Evolutionary conservation across 2,888 invertebrate genomes (phyloP).

Genomic region (Scotopteryx bipunctaria): DNA sequence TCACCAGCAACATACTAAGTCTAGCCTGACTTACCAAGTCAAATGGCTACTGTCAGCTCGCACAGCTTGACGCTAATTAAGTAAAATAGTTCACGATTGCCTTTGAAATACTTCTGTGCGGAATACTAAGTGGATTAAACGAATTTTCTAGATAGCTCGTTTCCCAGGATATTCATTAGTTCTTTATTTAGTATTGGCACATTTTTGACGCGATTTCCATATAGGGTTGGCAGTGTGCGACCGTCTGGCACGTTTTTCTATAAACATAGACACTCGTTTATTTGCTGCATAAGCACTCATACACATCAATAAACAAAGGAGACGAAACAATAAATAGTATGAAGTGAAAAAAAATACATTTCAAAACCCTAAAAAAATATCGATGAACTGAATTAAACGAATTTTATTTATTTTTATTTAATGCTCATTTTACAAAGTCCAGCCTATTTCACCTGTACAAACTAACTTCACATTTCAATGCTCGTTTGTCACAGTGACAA

Average conservation of each 20-base stretch:
- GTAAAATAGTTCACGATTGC: slow-evolving; percentile 33
- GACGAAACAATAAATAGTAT: too few species aligned
- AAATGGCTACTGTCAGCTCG: slow-evolving; percentile 28
- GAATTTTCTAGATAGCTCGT: slow-evolving; percentile 25
- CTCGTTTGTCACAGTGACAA: too few species aligned
- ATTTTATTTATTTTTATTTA: too few species aligned
- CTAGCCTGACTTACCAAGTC: slow-evolving; percentile 34
- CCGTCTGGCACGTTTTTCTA: background rate
- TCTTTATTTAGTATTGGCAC: slow-evolving; percentile 14
- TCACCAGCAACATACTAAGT: slow-evolving; percentile 27
- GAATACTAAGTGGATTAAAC: slow-evolving; percentile 27
- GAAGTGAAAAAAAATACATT: too few species aligned
- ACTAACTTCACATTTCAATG: too few species aligned
- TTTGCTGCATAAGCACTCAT: too few species aligned
- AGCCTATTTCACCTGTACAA: too few species aligned
- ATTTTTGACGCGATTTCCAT: slow-evolving; percentile 2
- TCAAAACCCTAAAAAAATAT: too few species aligned
- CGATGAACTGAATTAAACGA: too few species aligned
- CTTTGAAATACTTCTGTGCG: slow-evolving; percentile 20
- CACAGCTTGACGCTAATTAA: slow-evolving; percentile 30
- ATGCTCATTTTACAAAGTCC: too few species aligned
- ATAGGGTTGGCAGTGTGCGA: background rate
- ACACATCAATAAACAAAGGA: too few species aligned
- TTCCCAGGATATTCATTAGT: slow-evolving; percentile 17
- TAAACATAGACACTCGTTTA: too few species aligned